Conservation (phyloP, 2,113 vertebrate species). For the Sceloporus tristichus region DNA sequence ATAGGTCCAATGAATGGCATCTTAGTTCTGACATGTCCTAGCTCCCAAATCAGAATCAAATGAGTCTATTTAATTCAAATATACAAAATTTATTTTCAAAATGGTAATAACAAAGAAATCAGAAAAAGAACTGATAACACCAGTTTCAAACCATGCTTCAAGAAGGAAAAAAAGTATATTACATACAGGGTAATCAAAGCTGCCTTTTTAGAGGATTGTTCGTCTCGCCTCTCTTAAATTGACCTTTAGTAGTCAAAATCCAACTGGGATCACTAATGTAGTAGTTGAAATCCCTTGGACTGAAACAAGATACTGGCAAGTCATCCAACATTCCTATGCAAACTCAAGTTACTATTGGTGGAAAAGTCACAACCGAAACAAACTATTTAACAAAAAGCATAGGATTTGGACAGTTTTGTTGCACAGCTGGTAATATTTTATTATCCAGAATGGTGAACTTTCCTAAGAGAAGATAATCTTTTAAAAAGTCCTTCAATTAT, state of each 20-base stretch:
- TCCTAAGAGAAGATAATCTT: background rate
- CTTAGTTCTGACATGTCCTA: background rate
- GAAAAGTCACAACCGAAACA: background rate
- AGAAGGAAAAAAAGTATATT: too few species aligned
- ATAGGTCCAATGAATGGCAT: background rate
- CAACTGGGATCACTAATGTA: background rate
- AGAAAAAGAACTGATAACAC: background rate
- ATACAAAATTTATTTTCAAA: background rate
- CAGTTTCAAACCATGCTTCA: background rate
- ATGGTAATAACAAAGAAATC: constrained; percentile 12
- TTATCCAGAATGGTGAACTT: background rate
- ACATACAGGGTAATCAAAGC: background rate
- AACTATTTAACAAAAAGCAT: background rate
- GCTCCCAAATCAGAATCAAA: background rate
- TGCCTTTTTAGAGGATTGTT: background rate
- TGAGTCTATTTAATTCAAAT: background rate
- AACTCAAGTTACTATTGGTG: background rate
- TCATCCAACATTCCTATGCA: background rate
- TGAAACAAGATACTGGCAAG: background rate
- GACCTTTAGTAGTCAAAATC: background rate
- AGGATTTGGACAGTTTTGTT: background rate
- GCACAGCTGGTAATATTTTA: background rate
- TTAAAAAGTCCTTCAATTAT: background rate
- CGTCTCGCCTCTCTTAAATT: background rate
- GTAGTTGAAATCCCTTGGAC: background rate